Conservation (phyloP, 2,797 vertebrate species). For the Selene dorsalis region DNA sequence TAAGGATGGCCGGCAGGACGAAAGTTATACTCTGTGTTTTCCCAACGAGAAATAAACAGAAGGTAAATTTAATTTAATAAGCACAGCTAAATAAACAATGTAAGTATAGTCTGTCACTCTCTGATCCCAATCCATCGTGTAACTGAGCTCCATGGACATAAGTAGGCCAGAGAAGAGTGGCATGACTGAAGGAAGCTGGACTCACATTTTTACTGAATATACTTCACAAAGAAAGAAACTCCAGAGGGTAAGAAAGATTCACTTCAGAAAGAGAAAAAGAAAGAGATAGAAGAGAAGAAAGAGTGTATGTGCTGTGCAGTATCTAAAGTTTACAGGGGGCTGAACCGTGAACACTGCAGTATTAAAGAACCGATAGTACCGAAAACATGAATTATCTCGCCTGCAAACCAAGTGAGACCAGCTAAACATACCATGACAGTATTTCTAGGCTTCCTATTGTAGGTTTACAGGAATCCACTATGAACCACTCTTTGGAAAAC, state of each 20-base stretch:
- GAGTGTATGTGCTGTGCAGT: too few species aligned
- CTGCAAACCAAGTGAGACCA: not conserved
- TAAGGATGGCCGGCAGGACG: not conserved
- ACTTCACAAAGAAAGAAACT: too few species aligned
- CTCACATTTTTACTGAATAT: too few species aligned
- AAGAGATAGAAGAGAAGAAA: too few species aligned
- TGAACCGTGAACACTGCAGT: too few species aligned
- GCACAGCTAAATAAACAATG: conserved; percentile 9
- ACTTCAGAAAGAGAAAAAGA: too few species aligned
- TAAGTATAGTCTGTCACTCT: not conserved
- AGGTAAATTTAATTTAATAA: not conserved
- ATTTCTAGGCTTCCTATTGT: not conserved
- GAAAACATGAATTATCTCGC: not conserved
- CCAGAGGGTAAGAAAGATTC: too few species aligned
- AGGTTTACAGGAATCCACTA: not conserved
- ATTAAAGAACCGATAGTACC: not conserved
- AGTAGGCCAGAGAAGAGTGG: not conserved
- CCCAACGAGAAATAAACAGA: not conserved
- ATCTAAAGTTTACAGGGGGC: too few species aligned
- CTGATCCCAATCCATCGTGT: not conserved
- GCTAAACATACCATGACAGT: not conserved
- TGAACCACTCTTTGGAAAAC: conserved; percentile 7
- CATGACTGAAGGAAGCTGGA: too few species aligned
- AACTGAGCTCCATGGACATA: conserved; percentile 1
- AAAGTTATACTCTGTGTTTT: not conserved